Evolutionary conservation across 2,888 invertebrate species (phyloP).

Genomic region (Pollenia griseotomentosa): DNA sequence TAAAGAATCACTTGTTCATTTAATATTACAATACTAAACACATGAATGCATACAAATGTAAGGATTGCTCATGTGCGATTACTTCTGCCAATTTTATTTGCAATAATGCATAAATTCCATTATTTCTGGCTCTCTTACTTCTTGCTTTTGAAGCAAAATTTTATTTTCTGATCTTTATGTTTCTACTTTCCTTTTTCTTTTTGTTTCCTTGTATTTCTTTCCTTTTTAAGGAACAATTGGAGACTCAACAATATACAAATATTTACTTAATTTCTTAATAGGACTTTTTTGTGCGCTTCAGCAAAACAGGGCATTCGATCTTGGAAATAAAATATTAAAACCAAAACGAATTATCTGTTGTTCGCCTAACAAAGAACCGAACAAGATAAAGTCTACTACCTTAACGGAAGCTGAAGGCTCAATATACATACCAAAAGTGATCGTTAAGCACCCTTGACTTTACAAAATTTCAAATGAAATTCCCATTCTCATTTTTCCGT

Average conservation of each 20-base stretch:
- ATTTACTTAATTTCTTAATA: slow-evolving; percentile 78
- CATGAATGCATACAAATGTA: background rate
- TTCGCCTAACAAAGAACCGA: slow-evolving; percentile 21
- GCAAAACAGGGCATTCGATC: slow-evolving; percentile 48
- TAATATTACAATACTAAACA: background rate
- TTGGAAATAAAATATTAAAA: slow-evolving; percentile 44
- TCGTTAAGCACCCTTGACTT: slow-evolving; percentile 62
- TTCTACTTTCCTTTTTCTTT: background rate
- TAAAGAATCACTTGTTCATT: slow-evolving; percentile 58
- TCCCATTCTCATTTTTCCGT: background rate
- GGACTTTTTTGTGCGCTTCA: slow-evolving; percentile 40
- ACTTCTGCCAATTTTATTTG: slow-evolving; percentile 31
- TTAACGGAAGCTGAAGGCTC: slow-evolving; percentile 61
- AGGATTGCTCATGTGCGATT: slow-evolving; percentile 5
- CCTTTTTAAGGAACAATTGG: slow-evolving; percentile 42
- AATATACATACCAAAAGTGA: slow-evolving; percentile 13
- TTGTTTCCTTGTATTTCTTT: background rate
- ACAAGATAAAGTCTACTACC: slow-evolving; percentile 38
- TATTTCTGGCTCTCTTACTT: slow-evolving; percentile 2
- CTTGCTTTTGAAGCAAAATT: background rate
- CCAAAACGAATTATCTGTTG: slow-evolving; percentile 62
- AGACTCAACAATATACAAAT: slow-evolving; percentile 81
- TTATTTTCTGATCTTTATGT: slow-evolving; percentile 33
- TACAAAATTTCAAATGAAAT: slow-evolving; percentile 48
- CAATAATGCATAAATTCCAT: background rate